A percentile compares a stretch with the other conserved stretches of the same genome.
phyloP scores from a whole-genome alignment of 2,797 vertebrate genomes.

The Melanotaenia maccullochi region DNA sequence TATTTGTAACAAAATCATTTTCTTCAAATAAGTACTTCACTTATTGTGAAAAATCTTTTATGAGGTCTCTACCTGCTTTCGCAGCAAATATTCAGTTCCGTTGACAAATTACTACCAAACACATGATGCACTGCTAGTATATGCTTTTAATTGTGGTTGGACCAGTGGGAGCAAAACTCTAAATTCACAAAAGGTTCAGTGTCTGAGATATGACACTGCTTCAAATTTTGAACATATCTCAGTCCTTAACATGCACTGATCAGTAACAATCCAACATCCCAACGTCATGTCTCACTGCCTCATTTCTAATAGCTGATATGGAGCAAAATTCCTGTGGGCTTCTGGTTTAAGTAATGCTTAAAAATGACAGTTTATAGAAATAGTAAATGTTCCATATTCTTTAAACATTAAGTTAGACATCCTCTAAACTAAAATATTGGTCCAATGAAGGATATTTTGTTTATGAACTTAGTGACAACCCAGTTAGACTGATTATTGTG shows the following conservation, averaged over 20 bases:
- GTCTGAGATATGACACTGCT: neutral
- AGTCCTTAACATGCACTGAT: too few relatives aligned
- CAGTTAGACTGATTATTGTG: neutral
- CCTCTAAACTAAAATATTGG: neutral
- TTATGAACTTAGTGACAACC: neutral
- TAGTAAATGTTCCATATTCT: neutral
- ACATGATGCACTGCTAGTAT: constrained; percentile 9
- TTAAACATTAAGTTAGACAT: neutral
- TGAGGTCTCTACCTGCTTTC: constrained; percentile 34
- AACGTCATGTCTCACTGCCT: constrained; percentile 11
- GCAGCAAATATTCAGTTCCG: constrained; percentile 35
- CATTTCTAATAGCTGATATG: constrained; percentile 7
- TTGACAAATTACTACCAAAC: constrained; percentile 25
- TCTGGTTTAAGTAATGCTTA: neutral
- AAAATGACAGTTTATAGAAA: neutral
- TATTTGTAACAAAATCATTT: too few relatives aligned
- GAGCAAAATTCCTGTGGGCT: constrained; percentile 7
- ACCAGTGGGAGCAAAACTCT: constrained; percentile 19
- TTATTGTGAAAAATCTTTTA: constrained; percentile 23
- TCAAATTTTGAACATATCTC: neutral
- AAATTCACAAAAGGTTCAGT: constrained; percentile 7
- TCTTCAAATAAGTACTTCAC: neutral
- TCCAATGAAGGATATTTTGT: neutral
- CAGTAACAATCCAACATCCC: neutral
- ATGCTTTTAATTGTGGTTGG: constrained; percentile 42